Base-by-base conservation (phyloP, 2,797 vertebrate genomes). In the Argentina silus region DNA sequence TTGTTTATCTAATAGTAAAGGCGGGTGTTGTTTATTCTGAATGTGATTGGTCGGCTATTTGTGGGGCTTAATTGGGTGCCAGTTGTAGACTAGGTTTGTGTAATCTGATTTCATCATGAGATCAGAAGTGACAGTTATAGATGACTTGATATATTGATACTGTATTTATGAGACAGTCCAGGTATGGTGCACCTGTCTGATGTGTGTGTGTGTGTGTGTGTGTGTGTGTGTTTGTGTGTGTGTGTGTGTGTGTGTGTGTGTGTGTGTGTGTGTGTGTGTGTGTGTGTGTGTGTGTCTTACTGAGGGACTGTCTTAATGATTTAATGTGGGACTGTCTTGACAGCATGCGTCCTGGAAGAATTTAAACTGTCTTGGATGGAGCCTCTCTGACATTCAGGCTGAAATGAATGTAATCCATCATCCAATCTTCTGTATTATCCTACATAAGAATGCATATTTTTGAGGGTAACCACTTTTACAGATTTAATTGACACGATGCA, bases 331-430 rank as follows among this genome's bases (percentile, higher is more conserved):
- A n/a, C n/a, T n/a, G n/a, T n/a, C n/a, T n/a, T 63, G 59, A 42
- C n/a, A 71, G 51, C 10, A 51, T n/a, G 60, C 19, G n/a, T n/a
- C n/a, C 44, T 59, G 64, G 45, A 75, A 66, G 60, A 7, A 55
- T 71, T 77, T 14, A 56, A 78, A 75, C 36, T 77, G 19, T 19
- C 19, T 63, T 61, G 3, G 66, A 53, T 60, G 69, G 44, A 53
- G 47, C 44, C 0, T 1, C 43, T 4, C 17, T 47, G 1, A 48
- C 36, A 44, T 55, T 2, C 27, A 21, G 66, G 56, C 11, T 55
- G 11, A 42, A 17, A 0, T 67, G 21, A 67, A 23, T 27, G 47
- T 67, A 67, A 51, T 65, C 44, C n/a, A 65, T 19, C 17, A 36
- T 36, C 27, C 27, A 4, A 36, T 36, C 2, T 6, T 27, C 7